phyloP scores from a whole-genome alignment of 2,797 vertebrate genomes.

The Phrynocephalus forsythii region DNA sequence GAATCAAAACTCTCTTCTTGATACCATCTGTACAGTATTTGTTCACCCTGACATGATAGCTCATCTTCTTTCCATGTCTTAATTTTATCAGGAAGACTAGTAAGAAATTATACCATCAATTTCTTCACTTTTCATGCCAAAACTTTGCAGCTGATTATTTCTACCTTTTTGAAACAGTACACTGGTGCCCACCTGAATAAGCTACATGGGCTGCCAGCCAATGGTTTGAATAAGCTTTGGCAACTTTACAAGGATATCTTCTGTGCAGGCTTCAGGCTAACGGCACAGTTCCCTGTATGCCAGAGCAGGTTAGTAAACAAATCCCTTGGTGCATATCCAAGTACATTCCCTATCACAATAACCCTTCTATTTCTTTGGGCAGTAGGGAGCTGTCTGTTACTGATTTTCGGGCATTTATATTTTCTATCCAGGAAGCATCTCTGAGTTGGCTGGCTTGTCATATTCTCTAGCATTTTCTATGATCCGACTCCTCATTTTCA shows the following conservation, averaged over 20 bases:
- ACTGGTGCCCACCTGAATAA: neutral
- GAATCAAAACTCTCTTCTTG: neutral
- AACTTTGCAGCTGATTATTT: neutral
- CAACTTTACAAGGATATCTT: conserved; percentile 5
- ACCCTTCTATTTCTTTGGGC: neutral
- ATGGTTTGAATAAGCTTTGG: conserved; percentile 24
- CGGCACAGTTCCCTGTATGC: neutral
- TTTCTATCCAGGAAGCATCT: neutral
- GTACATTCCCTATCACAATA: neutral
- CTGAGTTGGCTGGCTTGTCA: neutral
- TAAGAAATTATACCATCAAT: neutral
- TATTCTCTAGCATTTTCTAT: neutral
- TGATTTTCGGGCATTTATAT: neutral
- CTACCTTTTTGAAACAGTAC: neutral
- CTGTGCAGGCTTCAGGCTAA: neutral
- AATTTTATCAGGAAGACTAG: too few species aligned
- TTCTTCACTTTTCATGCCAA: neutral
- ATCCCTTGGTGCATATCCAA: neutral
- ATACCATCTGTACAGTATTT: neutral
- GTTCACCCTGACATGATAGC: neutral
- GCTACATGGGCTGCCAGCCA: neutral
- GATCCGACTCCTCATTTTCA: neutral
- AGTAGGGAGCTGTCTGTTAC: neutral
- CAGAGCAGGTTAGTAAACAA: conserved; percentile 8
- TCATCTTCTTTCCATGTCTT: neutral